Evolutionary conservation across 2,113 vertebrate species (phyloP).

Genomic region (Alces alces): DNA sequence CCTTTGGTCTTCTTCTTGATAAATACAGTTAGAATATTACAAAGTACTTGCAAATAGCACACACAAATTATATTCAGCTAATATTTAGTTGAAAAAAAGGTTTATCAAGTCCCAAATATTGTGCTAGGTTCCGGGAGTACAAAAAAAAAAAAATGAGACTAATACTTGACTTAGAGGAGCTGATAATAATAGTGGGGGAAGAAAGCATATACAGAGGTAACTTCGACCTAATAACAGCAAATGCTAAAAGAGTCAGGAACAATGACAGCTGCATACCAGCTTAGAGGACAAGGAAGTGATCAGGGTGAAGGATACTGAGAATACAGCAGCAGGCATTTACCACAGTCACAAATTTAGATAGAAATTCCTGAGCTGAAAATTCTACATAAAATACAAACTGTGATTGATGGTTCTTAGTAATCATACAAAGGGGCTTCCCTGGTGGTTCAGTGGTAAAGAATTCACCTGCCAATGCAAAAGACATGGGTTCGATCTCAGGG

Average conservation of each 20-base stretch:
- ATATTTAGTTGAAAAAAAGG: background rate
- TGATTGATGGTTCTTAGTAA: background rate
- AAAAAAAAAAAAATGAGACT: background rate
- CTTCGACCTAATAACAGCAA: background rate
- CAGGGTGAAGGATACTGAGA: background rate
- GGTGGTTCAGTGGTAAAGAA: background rate
- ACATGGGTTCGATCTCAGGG: background rate
- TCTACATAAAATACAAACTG: conserved; percentile 28
- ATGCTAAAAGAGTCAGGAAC: background rate
- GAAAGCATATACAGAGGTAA: background rate
- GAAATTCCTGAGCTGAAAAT: conserved; percentile 9
- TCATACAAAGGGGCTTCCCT: background rate
- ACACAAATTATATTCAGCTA: background rate
- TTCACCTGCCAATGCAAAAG: background rate
- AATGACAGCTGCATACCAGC: background rate
- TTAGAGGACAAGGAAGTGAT: background rate
- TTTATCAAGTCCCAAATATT: conserved; percentile 7
- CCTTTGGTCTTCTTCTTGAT: background rate
- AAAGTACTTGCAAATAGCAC: conserved; percentile 9
- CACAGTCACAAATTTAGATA: background rate
- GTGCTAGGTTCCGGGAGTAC: background rate
- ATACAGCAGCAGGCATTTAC: background rate
- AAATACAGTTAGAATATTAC: background rate
- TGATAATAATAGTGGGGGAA: background rate
- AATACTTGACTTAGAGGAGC: background rate